Evolutionary conservation across 2,888 invertebrate genomes (phyloP), one percentile per base, ranked within the genome.

Genomic region (Drosophila helvetica): DNA sequence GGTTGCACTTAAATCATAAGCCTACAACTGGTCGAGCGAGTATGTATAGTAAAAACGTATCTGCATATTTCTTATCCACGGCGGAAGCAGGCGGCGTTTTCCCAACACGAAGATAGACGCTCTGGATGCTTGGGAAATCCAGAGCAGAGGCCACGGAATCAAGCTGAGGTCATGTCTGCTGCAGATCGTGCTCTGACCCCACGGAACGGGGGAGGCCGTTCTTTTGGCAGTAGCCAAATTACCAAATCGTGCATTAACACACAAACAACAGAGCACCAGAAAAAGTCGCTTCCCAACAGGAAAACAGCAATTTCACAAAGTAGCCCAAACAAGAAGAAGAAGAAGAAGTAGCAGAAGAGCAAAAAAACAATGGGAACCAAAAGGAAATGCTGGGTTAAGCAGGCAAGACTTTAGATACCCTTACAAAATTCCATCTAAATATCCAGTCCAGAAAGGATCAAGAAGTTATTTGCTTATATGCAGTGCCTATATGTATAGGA

Each of bases 201-300:
- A n/a, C 38, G 38, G 38, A 62, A 57, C 67, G 46, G 58, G 46
- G 48, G 48, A 56, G 38, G 56, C 30, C 43, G 42, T 58, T 63
- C 25, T 43, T 77, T 61, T 61, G 61, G 63, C 86, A 77, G 86
- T 79, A 82, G 89, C 85, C 66, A 75, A 83, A 88, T 83, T 86
- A 74, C 72, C 79, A 80, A 84, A 76, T 83, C 83, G 89, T 83
- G 83, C 83, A 71, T 73, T 43, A 64, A 72, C 56, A 72, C 56
- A 68, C 57, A 57, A 53, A 58, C 71, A 71, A 62, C 7, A 7
- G 38, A 38, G 38, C 38, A 38, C n/a, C 38, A n/a, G 15, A 38
- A 38, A 38, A 38, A 6, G 38, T 38, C 38, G 38, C 38, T 38
- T 38, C 38, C 38, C 38, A 38, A 38, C 88, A 84, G 86, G 85